These are phyloP conservation scores for Megastigmus dorsalis DNA, from an alignment of 2,888 invertebrate species.

Conservation along the genomic window DNA sequence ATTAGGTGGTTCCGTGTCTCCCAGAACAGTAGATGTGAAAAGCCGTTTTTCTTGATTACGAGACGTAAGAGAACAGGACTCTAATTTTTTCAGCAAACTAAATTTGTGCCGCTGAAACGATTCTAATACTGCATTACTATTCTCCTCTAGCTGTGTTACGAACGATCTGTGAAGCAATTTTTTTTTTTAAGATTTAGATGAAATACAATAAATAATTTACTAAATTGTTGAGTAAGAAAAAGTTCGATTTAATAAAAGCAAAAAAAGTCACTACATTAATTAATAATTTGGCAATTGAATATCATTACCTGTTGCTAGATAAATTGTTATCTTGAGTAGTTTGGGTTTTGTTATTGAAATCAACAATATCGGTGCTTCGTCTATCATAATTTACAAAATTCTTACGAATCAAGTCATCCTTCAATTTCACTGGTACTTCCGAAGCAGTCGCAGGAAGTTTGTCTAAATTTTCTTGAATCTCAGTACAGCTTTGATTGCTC, in stretches of 20 bases:
- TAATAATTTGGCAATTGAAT: no score
- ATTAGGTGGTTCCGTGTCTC: neutral
- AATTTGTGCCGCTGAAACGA: neutral
- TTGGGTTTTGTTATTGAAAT: neutral
- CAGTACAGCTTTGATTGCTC: neutral
- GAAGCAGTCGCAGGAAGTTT: no score
- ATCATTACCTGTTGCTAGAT: constrained; percentile 8
- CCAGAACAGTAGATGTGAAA: constrained; percentile 42
- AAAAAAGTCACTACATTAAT: neutral
- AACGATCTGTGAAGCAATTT: neutral
- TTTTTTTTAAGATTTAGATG: neutral
- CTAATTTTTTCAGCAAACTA: constrained; percentile 28
- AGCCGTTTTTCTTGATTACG: neutral
- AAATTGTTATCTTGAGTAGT: neutral
- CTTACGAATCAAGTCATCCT: neutral
- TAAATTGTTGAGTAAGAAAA: neutral
- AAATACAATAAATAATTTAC: neutral
- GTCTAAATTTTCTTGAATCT: neutral
- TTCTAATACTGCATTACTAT: neutral
- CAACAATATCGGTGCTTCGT: neutral
- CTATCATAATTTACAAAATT: neutral
- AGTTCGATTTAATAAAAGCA: neutral
- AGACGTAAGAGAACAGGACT: constrained; percentile 35
- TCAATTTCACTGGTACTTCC: neutral
- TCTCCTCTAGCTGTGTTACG: neutral